A percentile compares a stretch with the other conserved stretches of the same genome.
phyloP scores from a whole-genome alignment of 2,113 vertebrate genomes.

The Anseranas semipalmata region DNA sequence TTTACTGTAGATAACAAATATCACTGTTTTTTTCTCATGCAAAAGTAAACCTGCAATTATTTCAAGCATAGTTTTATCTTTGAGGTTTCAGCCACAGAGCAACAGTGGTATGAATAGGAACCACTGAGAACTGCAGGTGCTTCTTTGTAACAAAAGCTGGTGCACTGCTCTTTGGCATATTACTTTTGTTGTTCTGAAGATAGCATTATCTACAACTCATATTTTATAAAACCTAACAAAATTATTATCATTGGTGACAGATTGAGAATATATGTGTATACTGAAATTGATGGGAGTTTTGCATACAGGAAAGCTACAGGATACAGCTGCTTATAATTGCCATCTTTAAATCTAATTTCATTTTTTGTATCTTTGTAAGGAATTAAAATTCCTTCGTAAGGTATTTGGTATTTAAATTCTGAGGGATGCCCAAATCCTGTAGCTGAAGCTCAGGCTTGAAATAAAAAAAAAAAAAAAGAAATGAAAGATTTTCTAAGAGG shows the following conservation, averaged over 20 bases:
- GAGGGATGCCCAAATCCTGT: not conserved
- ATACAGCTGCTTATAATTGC: not conserved
- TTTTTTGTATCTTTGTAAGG: constrained; percentile 1
- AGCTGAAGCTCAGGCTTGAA: not conserved
- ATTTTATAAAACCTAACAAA: not conserved
- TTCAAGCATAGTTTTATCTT: not conserved
- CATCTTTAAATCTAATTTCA: not conserved
- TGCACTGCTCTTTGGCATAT: not conserved
- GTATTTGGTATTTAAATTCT: constrained; percentile 19
- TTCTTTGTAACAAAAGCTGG: not conserved
- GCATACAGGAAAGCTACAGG: not conserved
- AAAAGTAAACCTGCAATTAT: not conserved
- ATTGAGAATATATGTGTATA: not conserved
- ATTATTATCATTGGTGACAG: not conserved
- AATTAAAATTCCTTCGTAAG: not conserved
- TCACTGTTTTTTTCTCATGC: not conserved
- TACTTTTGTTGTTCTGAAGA: not conserved
- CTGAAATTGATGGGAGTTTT: not conserved
- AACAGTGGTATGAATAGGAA: not conserved
- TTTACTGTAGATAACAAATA: not conserved
- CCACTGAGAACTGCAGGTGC: not conserved
- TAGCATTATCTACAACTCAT: not conserved
- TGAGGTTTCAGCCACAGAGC: not conserved
- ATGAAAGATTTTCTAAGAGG: not conserved
- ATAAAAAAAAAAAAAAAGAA: constrained; percentile 40